Conservation (phyloP, 2,113 vertebrate species). For the Andinoacara biseriatus region DNA sequence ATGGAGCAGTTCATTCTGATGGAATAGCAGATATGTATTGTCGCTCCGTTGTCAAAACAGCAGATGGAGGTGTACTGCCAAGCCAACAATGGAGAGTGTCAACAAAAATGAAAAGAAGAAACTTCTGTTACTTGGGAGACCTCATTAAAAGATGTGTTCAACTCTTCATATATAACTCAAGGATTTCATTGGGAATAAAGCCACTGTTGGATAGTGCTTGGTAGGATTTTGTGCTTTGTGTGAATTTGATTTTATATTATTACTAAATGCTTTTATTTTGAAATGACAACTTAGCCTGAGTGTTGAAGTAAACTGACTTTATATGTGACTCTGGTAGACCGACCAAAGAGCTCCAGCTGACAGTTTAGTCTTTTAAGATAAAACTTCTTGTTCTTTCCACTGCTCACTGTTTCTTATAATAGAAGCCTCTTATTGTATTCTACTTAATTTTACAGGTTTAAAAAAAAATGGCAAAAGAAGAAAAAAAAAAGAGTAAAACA, state of each 20-base stretch:
- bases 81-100: slow-evolving; percentile 24
- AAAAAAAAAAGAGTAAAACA: too few species aligned
- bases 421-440: not conserved
- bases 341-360: not conserved
- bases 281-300: not conserved
- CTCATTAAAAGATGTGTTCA: not conserved
- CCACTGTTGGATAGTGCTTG: not conserved
- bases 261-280: not conserved
- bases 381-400: too few species aligned
- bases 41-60: slow-evolving; percentile 66
- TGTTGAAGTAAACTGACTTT: not conserved
- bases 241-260: not conserved
- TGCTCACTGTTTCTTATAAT: too few species aligned
- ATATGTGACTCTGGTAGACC: not conserved
- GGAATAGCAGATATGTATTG: slow-evolving; percentile 56
- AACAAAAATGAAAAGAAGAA: slow-evolving; percentile 17
- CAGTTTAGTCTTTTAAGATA: not conserved
- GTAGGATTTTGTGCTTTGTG: not conserved
- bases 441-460: not conserved
- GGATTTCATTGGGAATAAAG: not conserved
- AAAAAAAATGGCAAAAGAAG: not conserved
- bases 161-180: not conserved
- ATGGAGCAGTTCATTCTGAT: slow-evolving; percentile 61
- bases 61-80: slow-evolving; percentile 73
- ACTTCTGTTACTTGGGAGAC: slow-evolving; percentile 5